Conservation (phyloP, 2,888 invertebrate genomes). For the Hecatera dysodea region DNA sequence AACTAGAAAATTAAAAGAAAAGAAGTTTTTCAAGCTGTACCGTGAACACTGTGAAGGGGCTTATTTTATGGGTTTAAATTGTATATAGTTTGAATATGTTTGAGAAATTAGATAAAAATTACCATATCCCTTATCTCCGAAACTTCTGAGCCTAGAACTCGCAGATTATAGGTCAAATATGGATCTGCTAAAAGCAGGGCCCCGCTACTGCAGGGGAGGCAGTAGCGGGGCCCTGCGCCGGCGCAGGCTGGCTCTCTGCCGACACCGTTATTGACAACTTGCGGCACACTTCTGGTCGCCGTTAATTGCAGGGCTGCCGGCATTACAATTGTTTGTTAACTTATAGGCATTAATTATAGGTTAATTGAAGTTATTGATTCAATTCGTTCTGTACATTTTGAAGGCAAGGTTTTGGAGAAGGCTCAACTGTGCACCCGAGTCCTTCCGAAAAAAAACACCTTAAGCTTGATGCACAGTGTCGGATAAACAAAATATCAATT, state of each 20-base stretch:
- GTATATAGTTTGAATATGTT: no score
- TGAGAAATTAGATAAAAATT: no score
- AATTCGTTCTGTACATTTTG: background rate
- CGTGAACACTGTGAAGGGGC: no score
- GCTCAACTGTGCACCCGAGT: background rate
- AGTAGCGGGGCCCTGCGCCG: slow-evolving; percentile 30
- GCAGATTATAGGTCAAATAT: no score
- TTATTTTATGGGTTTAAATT: no score
- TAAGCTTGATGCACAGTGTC: background rate
- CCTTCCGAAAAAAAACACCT: background rate
- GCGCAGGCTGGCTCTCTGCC: slow-evolving; percentile 47
- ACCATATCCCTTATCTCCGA: no score
- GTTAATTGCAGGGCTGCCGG: slow-evolving; percentile 63
- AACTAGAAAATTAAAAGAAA: no score
- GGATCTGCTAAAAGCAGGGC: no score
- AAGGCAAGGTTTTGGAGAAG: background rate
- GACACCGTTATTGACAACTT: slow-evolving; percentile 64
- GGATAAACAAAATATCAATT: background rate
- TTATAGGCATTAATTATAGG: background rate
- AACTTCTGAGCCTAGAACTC: no score
- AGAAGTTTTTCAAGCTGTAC: no score
- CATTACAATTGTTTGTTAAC: slow-evolving; percentile 1
- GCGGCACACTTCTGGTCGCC: slow-evolving; percentile 62
- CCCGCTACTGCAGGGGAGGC: background rate
- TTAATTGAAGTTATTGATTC: background rate